Evolutionary conservation across 1,140 invertebrate species (phyloP).

Genomic region (Leguminivora glycinivorella): DNA sequence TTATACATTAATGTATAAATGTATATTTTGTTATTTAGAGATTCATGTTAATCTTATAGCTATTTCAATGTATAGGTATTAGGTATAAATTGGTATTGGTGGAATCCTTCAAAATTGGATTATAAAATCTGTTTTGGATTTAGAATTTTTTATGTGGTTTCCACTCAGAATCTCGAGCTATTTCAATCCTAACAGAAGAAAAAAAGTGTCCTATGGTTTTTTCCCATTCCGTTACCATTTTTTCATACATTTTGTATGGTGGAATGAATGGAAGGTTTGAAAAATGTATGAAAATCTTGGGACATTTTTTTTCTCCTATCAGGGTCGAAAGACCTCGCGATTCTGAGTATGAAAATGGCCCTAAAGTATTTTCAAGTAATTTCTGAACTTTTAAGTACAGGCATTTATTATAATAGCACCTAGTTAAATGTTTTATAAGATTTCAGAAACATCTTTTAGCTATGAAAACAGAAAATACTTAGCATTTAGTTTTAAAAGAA

Average conservation of each 20-base stretch:
- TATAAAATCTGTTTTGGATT: too few relatives aligned
- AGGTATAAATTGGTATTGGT: background rate
- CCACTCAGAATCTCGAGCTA: too few relatives aligned
- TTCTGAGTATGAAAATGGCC: too few relatives aligned
- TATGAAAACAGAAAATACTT: background rate
- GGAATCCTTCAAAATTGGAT: background rate
- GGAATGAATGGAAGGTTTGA: too few relatives aligned
- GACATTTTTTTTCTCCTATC: too few relatives aligned
- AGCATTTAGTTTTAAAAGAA: background rate
- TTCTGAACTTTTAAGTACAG: background rate
- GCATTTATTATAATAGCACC: background rate
- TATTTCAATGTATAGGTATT: background rate
- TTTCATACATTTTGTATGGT: too few relatives aligned
- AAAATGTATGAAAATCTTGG: too few relatives aligned
- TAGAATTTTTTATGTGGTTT: too few relatives aligned
- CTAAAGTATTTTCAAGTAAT: background rate
- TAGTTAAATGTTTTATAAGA: background rate
- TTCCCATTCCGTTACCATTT: too few relatives aligned
- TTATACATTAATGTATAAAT: background rate
- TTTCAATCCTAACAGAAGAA: too few relatives aligned
- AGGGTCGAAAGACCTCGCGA: too few relatives aligned
- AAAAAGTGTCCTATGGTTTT: too few relatives aligned
- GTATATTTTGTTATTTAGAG: background rate
- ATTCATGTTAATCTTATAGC: background rate
- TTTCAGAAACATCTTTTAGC: background rate